Base-by-base conservation (phyloP, 2,113 vertebrate genomes). In the Puffinus mauretanicus region DNA sequence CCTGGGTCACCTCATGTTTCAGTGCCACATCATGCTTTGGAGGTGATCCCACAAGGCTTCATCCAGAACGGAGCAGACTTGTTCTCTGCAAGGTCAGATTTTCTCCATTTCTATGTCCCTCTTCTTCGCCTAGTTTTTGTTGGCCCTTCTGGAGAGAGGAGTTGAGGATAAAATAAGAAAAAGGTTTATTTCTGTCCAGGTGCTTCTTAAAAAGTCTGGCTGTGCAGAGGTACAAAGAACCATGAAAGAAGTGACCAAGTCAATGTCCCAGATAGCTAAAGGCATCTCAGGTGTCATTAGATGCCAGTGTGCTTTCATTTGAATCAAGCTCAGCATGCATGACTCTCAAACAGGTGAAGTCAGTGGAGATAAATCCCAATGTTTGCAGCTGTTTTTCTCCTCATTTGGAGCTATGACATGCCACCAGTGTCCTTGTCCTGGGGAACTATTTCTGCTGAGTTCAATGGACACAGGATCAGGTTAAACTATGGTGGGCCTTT, bases 81-180 rank as follows among this genome's bases (percentile, higher is more conserved):
- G 14, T 40, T 70, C 29, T 86, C 36, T 62, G 10, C 7, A 17
- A 40, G 49, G 36, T 64, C 54, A 40, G 47, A 6, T 73, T 66
- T 83, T 57, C 38, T 70, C 13, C 1, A 0, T n/a, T 57, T 46
- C 38, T n/a, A 1, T 32, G 27, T 22, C 13, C 3, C 4, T 72
- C 32, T 58, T 11, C 13, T 69, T 65, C 38, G 25, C 5, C 13
- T n/a, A 10, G 13, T 6, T 62, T 62, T 70, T 25, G 7, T 60
- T 57, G 57, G n/a, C 7, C 32, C 5, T 67, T 44, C 15, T 49
- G 16, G 18, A 64, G 30, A 29, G 17, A 52, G 4, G 9, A 47
- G 5, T 20, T 40, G 34, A 57, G 42, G 15, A 11, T 30, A 29
- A 58, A 67, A 40, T 18, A 62, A 70, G 55, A 17, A 46, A 44